Evolutionary conservation across 1,140 invertebrate genomes (phyloP).

Genomic region (Oedothorax gibbosus): DNA sequence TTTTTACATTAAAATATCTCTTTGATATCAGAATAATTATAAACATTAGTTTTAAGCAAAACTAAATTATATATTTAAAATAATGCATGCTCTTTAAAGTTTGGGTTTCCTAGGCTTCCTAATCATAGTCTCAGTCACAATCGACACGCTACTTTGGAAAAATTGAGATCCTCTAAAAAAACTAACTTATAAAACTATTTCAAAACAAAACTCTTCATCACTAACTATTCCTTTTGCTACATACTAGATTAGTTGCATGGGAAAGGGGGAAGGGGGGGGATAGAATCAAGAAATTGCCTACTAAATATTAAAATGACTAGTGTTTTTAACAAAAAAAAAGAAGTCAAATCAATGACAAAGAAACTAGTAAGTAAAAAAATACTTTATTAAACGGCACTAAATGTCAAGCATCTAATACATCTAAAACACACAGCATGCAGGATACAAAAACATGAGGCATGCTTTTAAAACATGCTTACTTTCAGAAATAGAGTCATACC

Average conservation of each 20-base stretch:
- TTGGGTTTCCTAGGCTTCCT: too few species aligned
- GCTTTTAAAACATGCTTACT: constrained; percentile 50
- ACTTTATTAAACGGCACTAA: constrained; percentile 50
- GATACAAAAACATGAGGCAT: constrained; percentile 43
- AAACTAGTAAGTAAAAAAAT: constrained; percentile 48
- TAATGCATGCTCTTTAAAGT: too few species aligned
- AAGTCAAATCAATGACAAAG: constrained; percentile 61
- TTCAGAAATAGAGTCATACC: constrained; percentile 53
- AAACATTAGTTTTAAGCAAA: too few species aligned
- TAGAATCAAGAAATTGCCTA: neutral
- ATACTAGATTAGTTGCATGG: neutral
- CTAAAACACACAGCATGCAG: constrained; percentile 27
- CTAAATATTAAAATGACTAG: neutral
- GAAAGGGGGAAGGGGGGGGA: neutral
- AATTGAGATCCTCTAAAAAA: too few species aligned
- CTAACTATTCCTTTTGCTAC: too few species aligned
- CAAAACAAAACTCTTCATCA: too few species aligned
- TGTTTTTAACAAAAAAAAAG: neutral
- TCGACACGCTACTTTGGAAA: too few species aligned
- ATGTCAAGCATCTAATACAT: constrained; percentile 49
- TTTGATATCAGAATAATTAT: too few species aligned
- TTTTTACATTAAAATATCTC: too few species aligned
- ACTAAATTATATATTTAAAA: too few species aligned
- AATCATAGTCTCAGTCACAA: too few species aligned
- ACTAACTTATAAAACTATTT: too few species aligned